These are phyloP conservation scores for Merops nubicus DNA, from an alignment of 2,113 vertebrate genomes.

Conservation along the genomic window DNA sequence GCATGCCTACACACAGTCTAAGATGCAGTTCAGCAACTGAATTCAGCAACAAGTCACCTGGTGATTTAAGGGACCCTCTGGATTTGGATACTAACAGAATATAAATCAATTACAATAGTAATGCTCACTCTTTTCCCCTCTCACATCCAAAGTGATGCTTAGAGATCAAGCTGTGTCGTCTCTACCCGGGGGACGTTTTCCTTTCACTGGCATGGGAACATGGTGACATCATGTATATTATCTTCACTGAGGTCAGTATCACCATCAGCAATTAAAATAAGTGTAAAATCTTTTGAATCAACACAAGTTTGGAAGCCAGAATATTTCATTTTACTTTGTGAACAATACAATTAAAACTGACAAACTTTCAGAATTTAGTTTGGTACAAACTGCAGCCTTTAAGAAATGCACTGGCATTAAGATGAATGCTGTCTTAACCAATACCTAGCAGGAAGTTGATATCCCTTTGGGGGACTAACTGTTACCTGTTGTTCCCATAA, in stretches of 20 bases:
- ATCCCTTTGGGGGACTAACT: slow-evolving; percentile 40
- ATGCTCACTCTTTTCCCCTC: neutral
- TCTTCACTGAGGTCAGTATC: neutral
- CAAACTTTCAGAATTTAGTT: slow-evolving; percentile 44
- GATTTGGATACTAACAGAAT: neutral
- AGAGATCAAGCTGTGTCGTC: neutral
- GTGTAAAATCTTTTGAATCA: neutral
- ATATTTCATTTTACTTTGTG: neutral
- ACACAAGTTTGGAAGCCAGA: slow-evolving; percentile 27
- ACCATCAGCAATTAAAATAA: neutral
- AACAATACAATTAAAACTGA: slow-evolving; percentile 33
- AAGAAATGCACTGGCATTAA: slow-evolving; percentile 50
- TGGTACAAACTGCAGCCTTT: neutral
- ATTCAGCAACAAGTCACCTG: neutral
- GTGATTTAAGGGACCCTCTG: neutral
- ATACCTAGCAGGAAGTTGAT: slow-evolving; percentile 28
- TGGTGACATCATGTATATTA: neutral
- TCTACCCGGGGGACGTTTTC: neutral
- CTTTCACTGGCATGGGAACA: neutral
- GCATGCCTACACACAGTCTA: neutral
- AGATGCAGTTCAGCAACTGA: neutral
- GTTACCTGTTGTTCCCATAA: slow-evolving; percentile 16
- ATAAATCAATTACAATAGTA: neutral
- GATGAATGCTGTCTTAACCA: slow-evolving; percentile 54
- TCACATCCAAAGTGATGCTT: neutral